Conservation (phyloP, 2,797 vertebrate species). For the Chelmon rostratus region DNA sequence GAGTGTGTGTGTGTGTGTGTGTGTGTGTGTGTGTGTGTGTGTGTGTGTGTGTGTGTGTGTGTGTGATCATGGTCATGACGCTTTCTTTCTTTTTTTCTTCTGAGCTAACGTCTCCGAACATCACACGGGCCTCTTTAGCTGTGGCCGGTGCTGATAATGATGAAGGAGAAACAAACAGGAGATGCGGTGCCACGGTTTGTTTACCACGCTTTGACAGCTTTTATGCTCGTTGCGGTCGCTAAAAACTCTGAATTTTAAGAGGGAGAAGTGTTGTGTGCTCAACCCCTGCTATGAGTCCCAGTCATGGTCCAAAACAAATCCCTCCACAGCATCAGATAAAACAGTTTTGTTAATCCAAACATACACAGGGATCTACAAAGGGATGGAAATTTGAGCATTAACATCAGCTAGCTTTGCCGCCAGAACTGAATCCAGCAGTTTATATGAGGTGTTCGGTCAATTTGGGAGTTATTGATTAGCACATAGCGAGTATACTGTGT, state of each 20-base stretch:
- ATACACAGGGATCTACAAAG: conserved; percentile 35
- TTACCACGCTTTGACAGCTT: conserved; percentile 29
- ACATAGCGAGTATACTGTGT: no score
- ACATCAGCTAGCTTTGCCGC: neutral
- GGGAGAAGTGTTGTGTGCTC: conserved; percentile 18
- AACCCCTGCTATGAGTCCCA: conserved; percentile 32
- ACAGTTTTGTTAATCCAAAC: conserved; percentile 22
- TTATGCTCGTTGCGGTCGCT: conserved; percentile 30
- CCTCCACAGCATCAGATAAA: conserved; percentile 1
- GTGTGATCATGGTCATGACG: no score
- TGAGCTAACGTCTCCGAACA: conserved; percentile 14
- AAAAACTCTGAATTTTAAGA: conserved; percentile 12
- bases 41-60: neutral
- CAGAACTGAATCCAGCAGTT: conserved; percentile 3
- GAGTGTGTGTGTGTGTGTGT: neutral
- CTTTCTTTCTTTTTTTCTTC: no score
- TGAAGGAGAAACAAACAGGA: conserved; percentile 1
- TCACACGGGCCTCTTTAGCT: conserved; percentile 1
- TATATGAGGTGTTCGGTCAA: conserved; percentile 11
- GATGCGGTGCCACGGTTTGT: conserved; percentile 21
- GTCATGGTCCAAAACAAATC: conserved; percentile 37
- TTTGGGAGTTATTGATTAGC: conserved; percentile 16
- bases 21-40: neutral
- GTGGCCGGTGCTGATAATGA: conserved; percentile 15
- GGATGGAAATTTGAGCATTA: conserved; percentile 15